phyloP scores from a whole-genome alignment of 2,797 vertebrate species.

The Neosilurus mollespiculum region DNA sequence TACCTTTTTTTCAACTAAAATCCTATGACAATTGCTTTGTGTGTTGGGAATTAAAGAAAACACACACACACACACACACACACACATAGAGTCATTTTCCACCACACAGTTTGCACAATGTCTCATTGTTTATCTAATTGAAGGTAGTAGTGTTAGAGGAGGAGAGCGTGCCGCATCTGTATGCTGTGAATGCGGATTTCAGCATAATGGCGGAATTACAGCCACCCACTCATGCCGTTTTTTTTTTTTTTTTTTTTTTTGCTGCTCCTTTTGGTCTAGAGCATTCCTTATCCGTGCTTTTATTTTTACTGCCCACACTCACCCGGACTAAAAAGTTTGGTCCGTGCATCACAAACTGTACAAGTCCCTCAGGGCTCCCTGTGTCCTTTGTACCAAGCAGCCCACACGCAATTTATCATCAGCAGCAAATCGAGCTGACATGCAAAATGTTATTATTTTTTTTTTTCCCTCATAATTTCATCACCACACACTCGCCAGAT shows the following conservation, averaged over 20 bases:
- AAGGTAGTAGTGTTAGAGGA: constrained; percentile 30
- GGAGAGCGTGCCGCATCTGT: constrained; percentile 29
- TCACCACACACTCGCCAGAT: constrained; percentile 4
- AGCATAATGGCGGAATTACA: constrained; percentile 24
- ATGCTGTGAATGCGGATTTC: neutral
- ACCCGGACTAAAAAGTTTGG: constrained; percentile 4
- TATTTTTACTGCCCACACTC: constrained; percentile 20
- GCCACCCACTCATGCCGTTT: constrained; percentile 8
- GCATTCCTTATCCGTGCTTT: constrained; percentile 1
- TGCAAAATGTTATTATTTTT: constrained; percentile 38
- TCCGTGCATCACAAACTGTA: constrained; percentile 6
- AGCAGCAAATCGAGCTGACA: neutral
- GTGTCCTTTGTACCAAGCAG: neutral
- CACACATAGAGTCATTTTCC: neutral
- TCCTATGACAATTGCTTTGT: constrained; percentile 15
- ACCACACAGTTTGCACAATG: constrained; percentile 2
- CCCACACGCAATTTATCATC: constrained; percentile 22
- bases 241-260: too few species aligned
- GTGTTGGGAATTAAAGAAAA: neutral
- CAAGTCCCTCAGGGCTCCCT: neutral
- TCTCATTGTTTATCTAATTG: constrained; percentile 21
- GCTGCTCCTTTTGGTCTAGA: constrained; percentile 22
- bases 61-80: neutral
- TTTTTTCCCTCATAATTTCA: constrained; percentile 30
- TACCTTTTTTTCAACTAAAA: neutral